Evolutionary conservation across 2,888 invertebrate species (phyloP).

Genomic region (Nephrocerus scutellatus): DNA sequence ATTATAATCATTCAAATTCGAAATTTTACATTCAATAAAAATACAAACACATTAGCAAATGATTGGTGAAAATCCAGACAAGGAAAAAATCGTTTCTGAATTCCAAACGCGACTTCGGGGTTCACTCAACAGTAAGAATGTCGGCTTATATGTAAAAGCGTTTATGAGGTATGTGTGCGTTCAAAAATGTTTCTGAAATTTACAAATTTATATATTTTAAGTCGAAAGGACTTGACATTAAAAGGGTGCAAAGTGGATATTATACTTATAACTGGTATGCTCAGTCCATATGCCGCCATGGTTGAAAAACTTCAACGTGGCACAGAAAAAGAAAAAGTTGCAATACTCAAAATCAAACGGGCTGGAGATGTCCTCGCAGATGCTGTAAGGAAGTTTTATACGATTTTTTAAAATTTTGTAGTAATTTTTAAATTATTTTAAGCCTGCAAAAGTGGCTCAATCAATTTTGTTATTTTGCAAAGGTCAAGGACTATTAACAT

Average conservation of each 20-base stretch:
- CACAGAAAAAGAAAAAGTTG: constrained; percentile 73
- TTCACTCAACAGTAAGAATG: constrained; percentile 71
- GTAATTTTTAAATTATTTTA: constrained; percentile 29
- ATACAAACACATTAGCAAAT: constrained; percentile 50
- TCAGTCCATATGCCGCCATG: constrained; percentile 70
- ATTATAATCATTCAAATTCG: neutral
- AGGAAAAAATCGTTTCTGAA: constrained; percentile 67
- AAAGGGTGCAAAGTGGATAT: constrained; percentile 70
- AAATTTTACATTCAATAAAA: constrained; percentile 1
- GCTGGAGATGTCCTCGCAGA: constrained; percentile 83
- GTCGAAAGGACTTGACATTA: constrained; percentile 64
- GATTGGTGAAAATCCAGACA: constrained; percentile 57
- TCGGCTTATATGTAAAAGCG: constrained; percentile 72
- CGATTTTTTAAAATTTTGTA: neutral
- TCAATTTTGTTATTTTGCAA: constrained; percentile 83
- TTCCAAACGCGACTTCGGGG: constrained; percentile 69
- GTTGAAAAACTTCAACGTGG: constrained; percentile 73
- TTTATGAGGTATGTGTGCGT: constrained; percentile 73
- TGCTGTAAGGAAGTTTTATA: constrained; percentile 55
- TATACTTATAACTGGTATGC: constrained; percentile 71
- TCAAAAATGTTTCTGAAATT: too few species aligned
- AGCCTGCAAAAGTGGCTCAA: constrained; percentile 83
- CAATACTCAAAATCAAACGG: constrained; percentile 75
- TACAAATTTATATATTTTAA: constrained; percentile 35
- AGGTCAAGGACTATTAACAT: constrained; percentile 76